Base-by-base conservation (phyloP, 1,140 invertebrate species). In the Lasaia peninsularis region DNA sequence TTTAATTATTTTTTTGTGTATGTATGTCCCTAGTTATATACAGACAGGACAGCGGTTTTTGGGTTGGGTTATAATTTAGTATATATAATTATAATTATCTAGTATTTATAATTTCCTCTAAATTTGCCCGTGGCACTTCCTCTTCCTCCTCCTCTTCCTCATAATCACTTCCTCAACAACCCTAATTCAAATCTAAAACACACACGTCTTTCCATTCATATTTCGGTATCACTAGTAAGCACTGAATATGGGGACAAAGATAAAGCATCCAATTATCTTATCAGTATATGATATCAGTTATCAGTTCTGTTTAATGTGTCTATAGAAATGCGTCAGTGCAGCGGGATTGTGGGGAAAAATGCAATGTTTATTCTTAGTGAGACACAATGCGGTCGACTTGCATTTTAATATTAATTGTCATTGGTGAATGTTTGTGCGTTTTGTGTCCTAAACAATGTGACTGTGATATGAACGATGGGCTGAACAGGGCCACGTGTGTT, bases 371-470 rank as follows among this genome's bases (percentile, higher is more conserved):
- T 52, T 55, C 35, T n/a, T 12, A 63, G 37, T 37, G 52, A 54
- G 62, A 56, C 56, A 24, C 52, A 58, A 63, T 75, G 73, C 76
- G 69, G 70, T 63, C 54, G 69, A 71, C 40, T 55, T 59, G 11
- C 40, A 48, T 65, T 66, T 59, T 73, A 54, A 33, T 77, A 10
- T 53, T 79, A 35, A 18, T 83, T 31, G 35, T 60, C n/a, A 33
- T 75, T 62, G 48, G 51, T 48, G 56, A 20, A 12, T 70, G 49
- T 44, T 53, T 54, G 10, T 44, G 67, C 37, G 67, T 67, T 21
- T 24, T 77, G 12, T 91, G 91, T 72, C 90, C 91, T 2, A 86
- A 82, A 53, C 78, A 90, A 74, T 91, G 91, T 67, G 78, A 84
- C 52, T 91, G 91, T 79, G 90, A 91, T 73, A 68, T 82, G 59